phyloP scores from a whole-genome alignment of 2,888 invertebrate species.

The Tridacna crocea region DNA sequence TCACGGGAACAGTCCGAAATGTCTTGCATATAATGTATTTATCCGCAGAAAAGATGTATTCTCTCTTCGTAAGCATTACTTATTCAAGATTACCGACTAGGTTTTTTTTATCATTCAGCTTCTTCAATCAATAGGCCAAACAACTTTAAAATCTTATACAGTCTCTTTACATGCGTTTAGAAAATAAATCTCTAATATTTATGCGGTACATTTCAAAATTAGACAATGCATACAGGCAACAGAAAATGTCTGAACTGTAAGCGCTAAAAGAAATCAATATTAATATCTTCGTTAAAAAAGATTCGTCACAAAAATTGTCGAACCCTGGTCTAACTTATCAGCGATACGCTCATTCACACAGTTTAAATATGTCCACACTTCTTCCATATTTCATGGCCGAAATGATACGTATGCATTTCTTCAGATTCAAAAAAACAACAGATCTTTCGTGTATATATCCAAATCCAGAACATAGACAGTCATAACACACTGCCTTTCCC shows the following conservation, averaged over 20 bases:
- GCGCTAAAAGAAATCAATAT: conserved; percentile 14
- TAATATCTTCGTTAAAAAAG: conserved; percentile 1
- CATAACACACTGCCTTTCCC: neutral
- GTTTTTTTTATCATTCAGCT: neutral
- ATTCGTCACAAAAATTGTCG: neutral
- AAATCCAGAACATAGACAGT: no score
- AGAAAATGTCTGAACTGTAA: neutral
- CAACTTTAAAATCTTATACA: neutral
- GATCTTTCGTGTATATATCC: no score
- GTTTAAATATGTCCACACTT: no score
- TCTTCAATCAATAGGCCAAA: neutral
- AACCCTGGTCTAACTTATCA: no score
- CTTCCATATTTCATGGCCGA: no score
- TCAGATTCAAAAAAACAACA: no score
- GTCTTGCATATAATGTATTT: conserved; percentile 15
- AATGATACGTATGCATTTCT: no score
- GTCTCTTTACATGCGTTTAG: no score
- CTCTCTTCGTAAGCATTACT: conserved; percentile 25
- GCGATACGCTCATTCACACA: no score
- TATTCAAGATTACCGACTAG: conserved; percentile 8
- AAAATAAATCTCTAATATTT: no score
- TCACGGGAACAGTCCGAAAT: neutral
- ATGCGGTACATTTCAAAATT: no score
- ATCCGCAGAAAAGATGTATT: neutral
- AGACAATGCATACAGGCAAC: neutral